Conservation (phyloP, 2,113 vertebrate genomes). For the Myrmophylax atrothorax region DNA sequence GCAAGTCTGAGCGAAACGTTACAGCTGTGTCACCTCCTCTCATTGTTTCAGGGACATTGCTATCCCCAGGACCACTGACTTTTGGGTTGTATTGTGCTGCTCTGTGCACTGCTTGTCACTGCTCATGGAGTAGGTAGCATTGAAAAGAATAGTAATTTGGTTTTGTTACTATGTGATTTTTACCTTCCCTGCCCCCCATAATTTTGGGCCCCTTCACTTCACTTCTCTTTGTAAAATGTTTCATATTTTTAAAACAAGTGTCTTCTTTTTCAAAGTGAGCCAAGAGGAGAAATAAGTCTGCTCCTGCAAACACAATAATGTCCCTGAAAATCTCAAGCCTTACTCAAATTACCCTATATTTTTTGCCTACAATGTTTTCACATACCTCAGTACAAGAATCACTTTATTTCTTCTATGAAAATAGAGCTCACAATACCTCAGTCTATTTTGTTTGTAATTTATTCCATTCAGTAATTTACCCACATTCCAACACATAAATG, state of each 20-base stretch:
- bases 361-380: background rate
- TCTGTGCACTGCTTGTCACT: background rate
- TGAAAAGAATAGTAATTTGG: background rate
- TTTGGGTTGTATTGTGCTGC: background rate
- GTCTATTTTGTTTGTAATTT: background rate
- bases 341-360: background rate
- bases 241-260: background rate
- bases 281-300: background rate
- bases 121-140: background rate
- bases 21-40: background rate
- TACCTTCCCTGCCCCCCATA: background rate
- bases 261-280: background rate
- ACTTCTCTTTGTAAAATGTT: background rate
- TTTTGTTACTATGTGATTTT: background rate
- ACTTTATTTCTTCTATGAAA: background rate
- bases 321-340: background rate
- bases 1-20: background rate
- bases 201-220: background rate
- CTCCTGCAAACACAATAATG: background rate
- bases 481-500: background rate
- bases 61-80: background rate
- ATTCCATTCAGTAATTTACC: background rate
- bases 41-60: slow-evolving; percentile 28
- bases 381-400: background rate
- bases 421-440: background rate